These are phyloP conservation scores for Merodon equestris DNA, from an alignment of 2,888 invertebrate genomes.

Conservation along the genomic window DNA sequence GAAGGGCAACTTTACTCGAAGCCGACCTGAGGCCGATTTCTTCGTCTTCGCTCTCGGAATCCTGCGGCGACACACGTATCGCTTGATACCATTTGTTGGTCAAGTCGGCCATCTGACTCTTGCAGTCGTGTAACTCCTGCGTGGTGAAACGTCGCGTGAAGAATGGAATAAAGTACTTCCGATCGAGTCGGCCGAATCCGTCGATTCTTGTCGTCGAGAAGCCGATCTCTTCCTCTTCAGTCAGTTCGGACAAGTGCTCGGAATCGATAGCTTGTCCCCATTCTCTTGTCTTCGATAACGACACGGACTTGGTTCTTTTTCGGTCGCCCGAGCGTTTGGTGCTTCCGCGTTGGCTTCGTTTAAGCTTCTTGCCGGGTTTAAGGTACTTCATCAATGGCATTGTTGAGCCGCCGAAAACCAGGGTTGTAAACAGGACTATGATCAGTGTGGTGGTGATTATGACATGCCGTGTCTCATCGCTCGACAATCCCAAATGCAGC, in stretches of 20 bases:
- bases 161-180: slow-evolving; percentile 96
- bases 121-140: slow-evolving; percentile 97
- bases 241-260: slow-evolving; percentile 94
- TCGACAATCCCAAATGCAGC: slow-evolving; percentile 93
- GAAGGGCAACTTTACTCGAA: slow-evolving; percentile 70
- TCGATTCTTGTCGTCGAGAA: slow-evolving; percentile 89
- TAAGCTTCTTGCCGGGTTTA: slow-evolving; percentile 80
- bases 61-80: slow-evolving; percentile 91
- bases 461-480: slow-evolving; percentile 94
- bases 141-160: slow-evolving; percentile 97
- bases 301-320: slow-evolving; percentile 88
- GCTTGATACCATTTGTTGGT: slow-evolving; percentile 99
- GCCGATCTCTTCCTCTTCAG: slow-evolving; percentile 92
- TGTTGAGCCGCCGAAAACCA: slow-evolving; percentile 97
- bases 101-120: slow-evolving; percentile 96
- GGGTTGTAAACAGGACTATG: slow-evolving; percentile 96
- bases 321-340: slow-evolving; percentile 80
- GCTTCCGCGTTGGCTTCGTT: slow-evolving; percentile 73
- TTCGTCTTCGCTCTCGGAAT: slow-evolving; percentile 88
- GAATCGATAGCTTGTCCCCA: slow-evolving; percentile 98
- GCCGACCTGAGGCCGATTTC: slow-evolving; percentile 76
- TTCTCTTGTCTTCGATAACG: slow-evolving; percentile 98
- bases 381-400: slow-evolving; percentile 97
- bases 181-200: slow-evolving; percentile 94
- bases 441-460: slow-evolving; percentile 99